Conservation (phyloP, 1,140 invertebrate genomes). For the Homalodisca vitripennis region DNA sequence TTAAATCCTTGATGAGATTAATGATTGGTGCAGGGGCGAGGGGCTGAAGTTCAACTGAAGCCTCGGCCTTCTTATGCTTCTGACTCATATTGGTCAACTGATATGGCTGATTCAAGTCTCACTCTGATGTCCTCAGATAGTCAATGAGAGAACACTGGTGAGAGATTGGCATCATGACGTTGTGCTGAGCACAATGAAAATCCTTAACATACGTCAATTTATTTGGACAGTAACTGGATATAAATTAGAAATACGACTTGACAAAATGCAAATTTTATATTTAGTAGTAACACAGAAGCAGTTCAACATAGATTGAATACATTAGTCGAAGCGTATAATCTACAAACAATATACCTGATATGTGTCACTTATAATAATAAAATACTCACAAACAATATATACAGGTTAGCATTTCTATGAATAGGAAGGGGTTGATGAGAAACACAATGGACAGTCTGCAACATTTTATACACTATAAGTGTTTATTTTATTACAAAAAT, state of each 20-base stretch:
- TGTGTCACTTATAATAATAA: slow-evolving; percentile 26
- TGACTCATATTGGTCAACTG: too few species aligned
- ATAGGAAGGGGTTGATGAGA: neutral
- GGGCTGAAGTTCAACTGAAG: too few species aligned
- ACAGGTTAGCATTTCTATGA: slow-evolving; percentile 9
- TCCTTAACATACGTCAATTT: too few species aligned
- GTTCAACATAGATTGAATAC: slow-evolving; percentile 25
- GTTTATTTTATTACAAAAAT: too few species aligned
- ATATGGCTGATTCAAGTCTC: too few species aligned
- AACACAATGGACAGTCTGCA: neutral
- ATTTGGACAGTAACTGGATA: neutral
- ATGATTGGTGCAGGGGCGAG: too few species aligned
- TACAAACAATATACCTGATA: slow-evolving; percentile 26
- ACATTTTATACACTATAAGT: neutral
- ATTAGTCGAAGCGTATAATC: slow-evolving; percentile 21
- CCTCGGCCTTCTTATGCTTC: too few species aligned
- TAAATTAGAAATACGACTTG: neutral
- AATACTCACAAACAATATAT: slow-evolving; percentile 23
- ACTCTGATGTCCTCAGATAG: too few species aligned
- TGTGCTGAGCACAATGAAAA: too few species aligned
- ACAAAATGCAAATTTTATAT: slow-evolving; percentile 26
- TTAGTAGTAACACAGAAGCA: slow-evolving; percentile 27
- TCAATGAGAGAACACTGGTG: too few species aligned
- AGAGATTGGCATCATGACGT: too few species aligned
- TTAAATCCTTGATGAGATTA: too few species aligned